Percentiles rank a stretch among this genome's conserved stretches.
Conservation (phyloP, 2,888 invertebrate genomes). For the Parthenolecanium corni region DNA sequence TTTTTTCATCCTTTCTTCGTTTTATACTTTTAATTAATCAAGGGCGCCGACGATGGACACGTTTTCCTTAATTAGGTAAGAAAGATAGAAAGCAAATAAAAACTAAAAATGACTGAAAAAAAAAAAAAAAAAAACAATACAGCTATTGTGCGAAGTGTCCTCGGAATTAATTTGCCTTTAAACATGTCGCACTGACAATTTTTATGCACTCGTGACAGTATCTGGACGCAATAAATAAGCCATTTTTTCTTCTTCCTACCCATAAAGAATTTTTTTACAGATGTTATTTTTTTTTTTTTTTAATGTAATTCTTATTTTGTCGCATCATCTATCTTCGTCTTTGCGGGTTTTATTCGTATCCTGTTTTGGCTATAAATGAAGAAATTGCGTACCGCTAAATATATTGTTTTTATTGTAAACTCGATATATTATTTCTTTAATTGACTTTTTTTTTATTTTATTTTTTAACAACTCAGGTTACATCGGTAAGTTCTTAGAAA, state of each 20-base stretch:
- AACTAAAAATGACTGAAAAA: neutral
- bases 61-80: slow-evolving; percentile 21
- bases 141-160: slow-evolving; percentile 10
- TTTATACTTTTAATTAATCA: slow-evolving; percentile 15
- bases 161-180: slow-evolving; percentile 14
- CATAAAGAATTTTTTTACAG: neutral
- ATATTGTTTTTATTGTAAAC: neutral
- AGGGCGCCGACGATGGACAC: slow-evolving; percentile 17
- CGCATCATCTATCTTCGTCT: no score
- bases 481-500: no score
- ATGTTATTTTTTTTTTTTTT: neutral
- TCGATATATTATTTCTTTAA: neutral
- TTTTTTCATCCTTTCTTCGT: neutral
- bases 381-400: neutral
- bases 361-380: neutral
- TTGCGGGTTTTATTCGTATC: neutral
- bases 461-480: no score
- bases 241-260: neutral
- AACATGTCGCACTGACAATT: neutral
- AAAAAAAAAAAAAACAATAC: neutral
- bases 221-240: no score
- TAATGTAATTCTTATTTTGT: neutral
- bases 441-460: no score
- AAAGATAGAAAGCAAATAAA: neutral
- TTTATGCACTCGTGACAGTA: no score